Base-by-base conservation (phyloP, 2,888 invertebrate genomes). In the Theretra japonica region DNA sequence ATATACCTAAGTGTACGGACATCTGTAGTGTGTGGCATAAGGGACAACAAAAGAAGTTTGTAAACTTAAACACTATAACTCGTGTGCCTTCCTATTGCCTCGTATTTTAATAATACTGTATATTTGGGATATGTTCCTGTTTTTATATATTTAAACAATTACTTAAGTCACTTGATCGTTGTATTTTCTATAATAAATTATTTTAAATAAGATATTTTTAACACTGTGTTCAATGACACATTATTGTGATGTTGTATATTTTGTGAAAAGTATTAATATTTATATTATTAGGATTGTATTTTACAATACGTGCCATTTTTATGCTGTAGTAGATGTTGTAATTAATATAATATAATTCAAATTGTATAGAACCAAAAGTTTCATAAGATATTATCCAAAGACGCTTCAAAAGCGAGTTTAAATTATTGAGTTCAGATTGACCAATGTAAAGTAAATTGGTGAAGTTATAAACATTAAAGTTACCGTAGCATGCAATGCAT, bases 401-500 rank as follows among this genome's bases (percentile, higher is more conserved):
- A 69, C 28, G 53, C 30, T 68, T 68, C 6, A 41, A 50, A 68
- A 68, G 68, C 48, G 50, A 19, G 19, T 25, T 68, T 33, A 23
- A 62, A 28, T 15, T 25, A 53, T 53, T 53, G 53, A 23, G 7
- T 1, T 48, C 15, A 41, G 15, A 48, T 65, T 15, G 17, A 23
- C 21, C 21, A 48, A 48, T 23, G 21, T 41, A 23, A 17, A 21
- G 5, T 48, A 6, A 48, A 15, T 17, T 65, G 41, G 41, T 25
- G 48, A 53, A 53, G 17, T n/a, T 21, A 59, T 4, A 65, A 62
- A 62, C 41, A 62, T 59, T 4, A 28, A 15, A 33, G 62, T 62
- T 62, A 62, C 41, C 58, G 48, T 73, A 77, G 84, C 83, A 85
- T 84, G 75, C 72, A 80, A 85, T 84, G 86, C 86, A 86, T 87